Evolutionary conservation across 2,888 invertebrate species (phyloP), one percentile per base, ranked within the genome.

Genomic region (Ellobium chinense): DNA sequence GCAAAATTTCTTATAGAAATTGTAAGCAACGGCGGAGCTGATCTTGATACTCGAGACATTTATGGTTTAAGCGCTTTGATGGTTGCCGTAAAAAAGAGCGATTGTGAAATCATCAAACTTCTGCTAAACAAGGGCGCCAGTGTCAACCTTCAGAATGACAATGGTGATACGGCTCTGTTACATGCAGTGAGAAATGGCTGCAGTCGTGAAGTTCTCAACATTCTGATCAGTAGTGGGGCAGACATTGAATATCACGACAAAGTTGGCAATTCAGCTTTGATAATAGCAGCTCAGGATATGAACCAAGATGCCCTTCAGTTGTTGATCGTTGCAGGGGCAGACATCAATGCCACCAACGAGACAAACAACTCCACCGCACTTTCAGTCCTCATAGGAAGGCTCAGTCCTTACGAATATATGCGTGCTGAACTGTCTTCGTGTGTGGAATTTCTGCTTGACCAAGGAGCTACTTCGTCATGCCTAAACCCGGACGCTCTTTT

Each of bases 211-310:
- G 56, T 70, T 34, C 29, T 70, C 21, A 56, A 2, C 54, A 1
- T 12, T 56, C n/a, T 70, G 34, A 62, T 73, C 3, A 27, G n/a
- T 2, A 62, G 60, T 31, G 37, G 62, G 12, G 24, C 60, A 27
- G 29, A 73, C 37, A 31, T 73, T 1, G 62, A 73, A 27, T 62
- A 58, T 27, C 24, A 60, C 7, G 62, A 73, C 39, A 36, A 73
- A 39, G 37, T 37, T 37, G 73, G 62, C 0, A 1, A 37, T 1
- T 39, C 73, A 24, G 37, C 62, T 21, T 29, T 73, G 29, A 73
- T 73, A 62, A 5, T 73, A 4, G 73, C 7, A 27, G 1, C 2
- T n/a, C n/a, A n/a, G n/a, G n/a, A n/a, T n/a, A n/a, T n/a, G n/a
- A n/a, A n/a, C n/a, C n/a, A n/a, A n/a, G n/a, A n/a, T n/a, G n/a